Evolutionary conservation across 1,140 invertebrate genomes (phyloP).

Genomic region (Cydia splendana): DNA sequence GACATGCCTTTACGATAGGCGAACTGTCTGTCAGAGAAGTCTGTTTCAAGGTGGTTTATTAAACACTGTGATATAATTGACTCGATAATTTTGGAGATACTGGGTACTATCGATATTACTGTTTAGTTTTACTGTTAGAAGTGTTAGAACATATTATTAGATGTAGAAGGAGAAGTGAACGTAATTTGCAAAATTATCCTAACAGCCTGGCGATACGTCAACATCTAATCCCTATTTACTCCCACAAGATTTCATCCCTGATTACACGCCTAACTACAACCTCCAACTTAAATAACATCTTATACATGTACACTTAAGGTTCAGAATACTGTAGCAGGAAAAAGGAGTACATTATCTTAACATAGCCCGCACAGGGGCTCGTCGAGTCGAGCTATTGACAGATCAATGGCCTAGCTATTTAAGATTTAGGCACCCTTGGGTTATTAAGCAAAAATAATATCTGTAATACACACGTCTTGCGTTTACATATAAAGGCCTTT

Average conservation of each 20-base stretch:
- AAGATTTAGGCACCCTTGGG: background rate
- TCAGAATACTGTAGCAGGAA: background rate
- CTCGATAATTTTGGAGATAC: too few species aligned
- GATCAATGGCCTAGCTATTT: background rate
- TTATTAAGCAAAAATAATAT: background rate
- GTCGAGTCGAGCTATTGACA: background rate
- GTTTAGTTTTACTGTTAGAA: too few species aligned
- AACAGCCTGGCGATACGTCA: background rate
- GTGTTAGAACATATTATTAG: too few species aligned
- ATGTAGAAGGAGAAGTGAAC: background rate
- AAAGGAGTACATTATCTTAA: background rate
- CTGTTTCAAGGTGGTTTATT: too few species aligned
- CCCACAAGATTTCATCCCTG: background rate
- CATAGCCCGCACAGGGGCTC: background rate
- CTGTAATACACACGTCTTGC: background rate
- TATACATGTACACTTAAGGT: background rate
- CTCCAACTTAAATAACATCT: background rate
- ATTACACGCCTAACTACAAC: background rate
- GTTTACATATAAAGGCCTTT: too few species aligned
- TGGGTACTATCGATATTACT: too few species aligned
- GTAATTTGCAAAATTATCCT: constrained; percentile 3
- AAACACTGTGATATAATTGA: too few species aligned
- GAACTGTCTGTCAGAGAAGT: too few species aligned
- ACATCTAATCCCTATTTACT: background rate
- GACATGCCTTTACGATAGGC: too few species aligned